These are phyloP conservation scores for Dolichomitus sp. DNA, from an alignment of 2,888 invertebrate species.

Conservation along the genomic window DNA sequence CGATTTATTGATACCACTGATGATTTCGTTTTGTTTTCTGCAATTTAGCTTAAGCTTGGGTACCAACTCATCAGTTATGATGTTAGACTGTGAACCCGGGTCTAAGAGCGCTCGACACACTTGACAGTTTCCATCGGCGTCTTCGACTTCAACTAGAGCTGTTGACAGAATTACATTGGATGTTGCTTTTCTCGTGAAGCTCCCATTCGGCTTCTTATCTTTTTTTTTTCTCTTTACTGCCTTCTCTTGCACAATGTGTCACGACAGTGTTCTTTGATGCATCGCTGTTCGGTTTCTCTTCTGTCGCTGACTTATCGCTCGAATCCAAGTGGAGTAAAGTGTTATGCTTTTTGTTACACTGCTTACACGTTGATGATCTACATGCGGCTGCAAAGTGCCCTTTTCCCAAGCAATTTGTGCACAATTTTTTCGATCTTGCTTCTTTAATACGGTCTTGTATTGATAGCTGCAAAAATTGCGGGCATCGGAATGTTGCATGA, in stretches of 20 bases:
- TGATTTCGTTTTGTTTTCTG: constrained; percentile 27
- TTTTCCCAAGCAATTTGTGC: constrained; percentile 68
- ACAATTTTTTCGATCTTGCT: constrained; percentile 60
- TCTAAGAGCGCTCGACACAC: constrained; percentile 56
- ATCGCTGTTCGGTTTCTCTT: not conserved
- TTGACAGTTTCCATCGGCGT: constrained; percentile 21
- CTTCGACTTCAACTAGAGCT: constrained; percentile 24
- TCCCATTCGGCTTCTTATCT: not conserved
- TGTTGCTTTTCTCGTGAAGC: constrained; percentile 28
- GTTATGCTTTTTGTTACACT: constrained; percentile 65
- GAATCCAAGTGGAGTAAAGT: constrained; percentile 53
- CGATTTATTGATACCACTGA: constrained; percentile 48
- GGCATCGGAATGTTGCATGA: constrained; percentile 46
- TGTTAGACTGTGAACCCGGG: constrained; percentile 53
- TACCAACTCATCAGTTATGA: constrained; percentile 48
- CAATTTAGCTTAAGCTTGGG: constrained; percentile 30
- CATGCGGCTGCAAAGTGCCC: constrained; percentile 63
- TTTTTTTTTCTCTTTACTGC: not conserved
- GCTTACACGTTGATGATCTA: constrained; percentile 60
- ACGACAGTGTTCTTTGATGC: not conserved
- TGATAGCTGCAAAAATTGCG: constrained; percentile 42
- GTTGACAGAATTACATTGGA: constrained; percentile 39
- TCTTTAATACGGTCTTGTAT: constrained; percentile 44
- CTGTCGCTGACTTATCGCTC: not conserved
- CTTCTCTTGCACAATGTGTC: not conserved